phyloP scores from a whole-genome alignment of 2,113 vertebrate species.

The Nibea albiflora region DNA sequence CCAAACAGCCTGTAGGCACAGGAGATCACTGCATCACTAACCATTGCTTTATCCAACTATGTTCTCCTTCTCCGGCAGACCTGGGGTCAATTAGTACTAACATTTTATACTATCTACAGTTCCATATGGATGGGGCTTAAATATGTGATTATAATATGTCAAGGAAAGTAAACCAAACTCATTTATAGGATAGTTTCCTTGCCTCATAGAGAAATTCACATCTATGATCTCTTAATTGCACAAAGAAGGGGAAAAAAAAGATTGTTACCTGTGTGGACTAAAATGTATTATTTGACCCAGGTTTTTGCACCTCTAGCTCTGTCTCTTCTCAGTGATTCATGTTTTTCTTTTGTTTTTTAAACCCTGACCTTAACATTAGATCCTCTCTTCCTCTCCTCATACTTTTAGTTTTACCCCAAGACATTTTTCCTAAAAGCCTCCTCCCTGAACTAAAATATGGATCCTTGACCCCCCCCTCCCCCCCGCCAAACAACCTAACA shows the following conservation, averaged over 20 bases:
- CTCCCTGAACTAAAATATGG: slow-evolving; percentile 56
- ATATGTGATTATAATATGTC: not conserved
- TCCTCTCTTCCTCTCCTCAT: not conserved
- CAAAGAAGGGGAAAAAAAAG: not conserved
- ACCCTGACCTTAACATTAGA: not conserved
- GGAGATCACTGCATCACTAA: slow-evolving; percentile 60
- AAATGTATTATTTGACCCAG: slow-evolving; percentile 55
- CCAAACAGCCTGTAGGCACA: slow-evolving; percentile 70
- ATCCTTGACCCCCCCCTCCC: not conserved
- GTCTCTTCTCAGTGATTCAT: slow-evolving; percentile 16
- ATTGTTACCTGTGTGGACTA: not conserved
- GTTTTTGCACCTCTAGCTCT: slow-evolving; percentile 9
- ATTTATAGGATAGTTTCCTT: not conserved
- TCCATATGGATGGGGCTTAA: not conserved
- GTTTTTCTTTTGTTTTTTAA: slow-evolving; percentile 9
- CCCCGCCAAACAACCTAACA: slow-evolving; percentile 20
- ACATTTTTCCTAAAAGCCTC: slow-evolving; percentile 58
- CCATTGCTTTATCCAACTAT: slow-evolving; percentile 47
- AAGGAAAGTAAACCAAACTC: not conserved
- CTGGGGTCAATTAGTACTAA: slow-evolving; percentile 48
- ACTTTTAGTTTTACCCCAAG: slow-evolving; percentile 15
- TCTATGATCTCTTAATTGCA: not conserved
- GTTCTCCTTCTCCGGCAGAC: slow-evolving; percentile 31
- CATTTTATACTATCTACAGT: not conserved
- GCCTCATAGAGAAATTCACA: not conserved